A percentile compares a stretch with the other conserved stretches of the same genome.
Evolutionary conservation across 2,888 invertebrate species (phyloP).

Genomic region (Ormyrus nitidulus): DNA sequence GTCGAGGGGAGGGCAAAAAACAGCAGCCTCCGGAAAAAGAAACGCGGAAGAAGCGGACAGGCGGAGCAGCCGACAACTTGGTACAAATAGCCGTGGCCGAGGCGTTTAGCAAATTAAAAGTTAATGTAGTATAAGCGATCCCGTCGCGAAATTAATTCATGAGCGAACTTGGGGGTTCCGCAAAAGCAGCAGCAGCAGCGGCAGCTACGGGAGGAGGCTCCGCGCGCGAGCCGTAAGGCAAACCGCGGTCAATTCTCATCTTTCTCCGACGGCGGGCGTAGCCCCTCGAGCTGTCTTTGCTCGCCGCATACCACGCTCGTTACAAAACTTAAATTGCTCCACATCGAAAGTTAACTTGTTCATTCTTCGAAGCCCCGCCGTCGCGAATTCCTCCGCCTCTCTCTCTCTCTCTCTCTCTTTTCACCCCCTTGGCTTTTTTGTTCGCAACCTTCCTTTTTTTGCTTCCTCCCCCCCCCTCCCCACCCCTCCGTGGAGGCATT

Average conservation of each 20-base stretch:
- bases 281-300: constrained; percentile 55
- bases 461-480: background rate
- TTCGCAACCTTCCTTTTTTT: background rate
- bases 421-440: background rate
- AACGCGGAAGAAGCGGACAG: background rate
- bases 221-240: constrained; percentile 34
- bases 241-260: constrained; percentile 60
- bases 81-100: constrained; percentile 41
- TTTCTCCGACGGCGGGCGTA: constrained; percentile 33
- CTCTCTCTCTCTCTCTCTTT: background rate
- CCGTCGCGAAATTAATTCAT: constrained; percentile 66
- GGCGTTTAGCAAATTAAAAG: constrained; percentile 62
- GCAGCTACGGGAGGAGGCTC: background rate
- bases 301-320: constrained; percentile 63
- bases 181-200: background rate
- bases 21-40: too few species aligned
- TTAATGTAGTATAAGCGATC: constrained; percentile 66
- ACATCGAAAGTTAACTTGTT: constrained; percentile 67
- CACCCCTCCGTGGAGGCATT: background rate
- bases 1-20: too few species aligned
- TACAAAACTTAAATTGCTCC: constrained; percentile 69
- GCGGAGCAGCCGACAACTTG: constrained; percentile 8
- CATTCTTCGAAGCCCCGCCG: constrained; percentile 59
- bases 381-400: constrained; percentile 26
- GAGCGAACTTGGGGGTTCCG: constrained; percentile 57